These are phyloP conservation scores for Zeuzera pyrina DNA, from an alignment of 2,888 invertebrate species.

Conservation along the genomic window DNA sequence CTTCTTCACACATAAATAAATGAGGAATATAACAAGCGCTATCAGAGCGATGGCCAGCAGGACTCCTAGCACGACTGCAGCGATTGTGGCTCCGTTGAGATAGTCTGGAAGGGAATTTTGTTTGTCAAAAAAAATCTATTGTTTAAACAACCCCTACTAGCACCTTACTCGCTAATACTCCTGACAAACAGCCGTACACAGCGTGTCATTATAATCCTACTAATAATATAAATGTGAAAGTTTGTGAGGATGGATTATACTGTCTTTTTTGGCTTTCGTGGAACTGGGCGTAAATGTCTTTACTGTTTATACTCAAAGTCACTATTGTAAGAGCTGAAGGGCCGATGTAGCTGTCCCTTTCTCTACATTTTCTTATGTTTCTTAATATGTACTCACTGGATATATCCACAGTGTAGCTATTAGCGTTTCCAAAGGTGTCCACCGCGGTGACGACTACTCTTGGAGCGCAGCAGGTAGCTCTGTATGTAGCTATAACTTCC, in stretches of 20 bases:
- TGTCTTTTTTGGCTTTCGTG: no score
- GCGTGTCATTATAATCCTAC: no score
- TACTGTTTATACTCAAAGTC: no score
- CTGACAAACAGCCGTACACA: no score
- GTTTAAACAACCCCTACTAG: no score
- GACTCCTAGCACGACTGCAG: slow-evolving; percentile 80
- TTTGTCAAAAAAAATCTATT: no score
- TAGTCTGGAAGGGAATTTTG: slow-evolving; percentile 52
- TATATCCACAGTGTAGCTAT: slow-evolving; percentile 75
- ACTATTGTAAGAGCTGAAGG: slow-evolving; percentile 80
- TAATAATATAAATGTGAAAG: no score
- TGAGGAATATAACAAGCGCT: slow-evolving; percentile 65
- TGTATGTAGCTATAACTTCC: slow-evolving; percentile 77
- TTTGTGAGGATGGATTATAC: no score
- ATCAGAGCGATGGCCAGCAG: slow-evolving; percentile 76
- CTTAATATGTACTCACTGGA: slow-evolving; percentile 34
- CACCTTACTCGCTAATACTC: no score
- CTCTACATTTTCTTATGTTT: neutral
- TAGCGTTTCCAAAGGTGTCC: slow-evolving; percentile 79
- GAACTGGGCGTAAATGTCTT: no score
- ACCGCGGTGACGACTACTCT: slow-evolving; percentile 77
- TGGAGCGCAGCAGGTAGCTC: slow-evolving; percentile 82
- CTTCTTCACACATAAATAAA: slow-evolving; percentile 75
- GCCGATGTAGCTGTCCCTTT: slow-evolving; percentile 52
- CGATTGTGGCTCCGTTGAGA: slow-evolving; percentile 69